A percentile compares a stretch with the other conserved stretches of the same genome.
Conservation (phyloP, 2,888 invertebrate genomes). For the Cetonia aurata region DNA sequence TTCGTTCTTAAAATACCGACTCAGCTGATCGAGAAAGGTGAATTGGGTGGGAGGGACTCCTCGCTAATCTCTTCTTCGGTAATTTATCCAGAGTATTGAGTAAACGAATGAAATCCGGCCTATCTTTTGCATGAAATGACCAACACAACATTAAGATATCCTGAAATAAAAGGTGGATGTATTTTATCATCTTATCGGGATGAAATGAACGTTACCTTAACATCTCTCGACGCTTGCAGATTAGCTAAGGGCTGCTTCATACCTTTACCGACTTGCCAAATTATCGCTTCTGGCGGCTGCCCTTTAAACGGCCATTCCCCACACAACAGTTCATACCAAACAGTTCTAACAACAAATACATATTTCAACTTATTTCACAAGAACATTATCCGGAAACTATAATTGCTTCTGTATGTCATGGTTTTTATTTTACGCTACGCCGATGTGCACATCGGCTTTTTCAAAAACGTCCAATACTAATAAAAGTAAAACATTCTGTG, state of each 20-base stretch:
- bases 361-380: too few species aligned
- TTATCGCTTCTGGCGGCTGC: slow-evolving; percentile 94
- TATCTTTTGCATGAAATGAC: slow-evolving; percentile 86
- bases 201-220: slow-evolving; percentile 78
- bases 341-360: slow-evolving; percentile 76
- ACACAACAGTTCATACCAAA: slow-evolving; percentile 98
- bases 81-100: slow-evolving; percentile 89
- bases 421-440: too few species aligned
- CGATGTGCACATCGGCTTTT: too few species aligned
- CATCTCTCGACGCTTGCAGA: slow-evolving; percentile 94
- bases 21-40: slow-evolving; percentile 96
- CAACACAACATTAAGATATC: slow-evolving; percentile 98
- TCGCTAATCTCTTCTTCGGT: slow-evolving; percentile 94
- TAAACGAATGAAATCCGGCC: slow-evolving; percentile 92
- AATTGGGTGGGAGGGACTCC: slow-evolving; percentile 98
- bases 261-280: slow-evolving; percentile 98
- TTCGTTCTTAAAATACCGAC: slow-evolving; percentile 82
- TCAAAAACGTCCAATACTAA: too few species aligned
- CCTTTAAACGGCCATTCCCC: slow-evolving; percentile 97
- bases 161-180: slow-evolving; percentile 67
- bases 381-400: too few species aligned
- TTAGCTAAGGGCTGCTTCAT: slow-evolving; percentile 95
- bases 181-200: slow-evolving; percentile 5
- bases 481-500: too few species aligned
- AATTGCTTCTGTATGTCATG: too few species aligned